These are phyloP conservation scores for Xiphorhynchus erythropygius DNA, from an alignment of 2,797 vertebrate genomes.

Conservation along the genomic window DNA sequence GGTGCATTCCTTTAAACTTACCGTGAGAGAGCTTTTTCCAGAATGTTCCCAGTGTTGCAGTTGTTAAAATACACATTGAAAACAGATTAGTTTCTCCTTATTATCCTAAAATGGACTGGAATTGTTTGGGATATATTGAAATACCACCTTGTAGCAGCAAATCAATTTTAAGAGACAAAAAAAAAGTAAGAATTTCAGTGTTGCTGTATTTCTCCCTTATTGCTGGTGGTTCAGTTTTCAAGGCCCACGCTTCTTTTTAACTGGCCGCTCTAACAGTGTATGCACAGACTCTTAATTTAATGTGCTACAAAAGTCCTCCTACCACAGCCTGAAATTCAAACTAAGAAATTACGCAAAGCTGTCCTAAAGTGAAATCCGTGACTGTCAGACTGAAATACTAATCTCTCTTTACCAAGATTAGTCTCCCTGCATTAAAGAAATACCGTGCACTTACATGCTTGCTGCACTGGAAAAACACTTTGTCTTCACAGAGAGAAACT, in stretches of 20 bases:
- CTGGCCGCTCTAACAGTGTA: background rate
- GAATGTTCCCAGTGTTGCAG: background rate
- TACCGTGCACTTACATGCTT: background rate
- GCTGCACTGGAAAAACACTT: background rate
- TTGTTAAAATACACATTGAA: background rate
- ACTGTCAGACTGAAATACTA: background rate
- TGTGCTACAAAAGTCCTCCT: background rate
- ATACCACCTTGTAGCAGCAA: background rate
- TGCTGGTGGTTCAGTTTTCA: constrained; percentile 12
- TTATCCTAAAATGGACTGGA: background rate
- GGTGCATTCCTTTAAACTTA: background rate
- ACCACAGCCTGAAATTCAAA: background rate
- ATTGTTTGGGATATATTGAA: background rate
- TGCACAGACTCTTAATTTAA: background rate
- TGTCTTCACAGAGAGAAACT: background rate
- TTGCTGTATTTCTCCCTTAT: background rate
- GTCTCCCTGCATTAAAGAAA: background rate
- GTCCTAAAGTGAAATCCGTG: background rate
- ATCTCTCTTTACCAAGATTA: background rate
- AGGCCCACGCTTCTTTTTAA: background rate
- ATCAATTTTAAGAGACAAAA: background rate
- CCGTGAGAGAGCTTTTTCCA: background rate
- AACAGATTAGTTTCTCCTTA: background rate
- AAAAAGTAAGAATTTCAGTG: background rate
- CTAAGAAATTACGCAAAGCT: constrained; percentile 8